Evolutionary conservation across 1,140 invertebrate genomes (phyloP).

Genomic region (Cryptotermes secundus): DNA sequence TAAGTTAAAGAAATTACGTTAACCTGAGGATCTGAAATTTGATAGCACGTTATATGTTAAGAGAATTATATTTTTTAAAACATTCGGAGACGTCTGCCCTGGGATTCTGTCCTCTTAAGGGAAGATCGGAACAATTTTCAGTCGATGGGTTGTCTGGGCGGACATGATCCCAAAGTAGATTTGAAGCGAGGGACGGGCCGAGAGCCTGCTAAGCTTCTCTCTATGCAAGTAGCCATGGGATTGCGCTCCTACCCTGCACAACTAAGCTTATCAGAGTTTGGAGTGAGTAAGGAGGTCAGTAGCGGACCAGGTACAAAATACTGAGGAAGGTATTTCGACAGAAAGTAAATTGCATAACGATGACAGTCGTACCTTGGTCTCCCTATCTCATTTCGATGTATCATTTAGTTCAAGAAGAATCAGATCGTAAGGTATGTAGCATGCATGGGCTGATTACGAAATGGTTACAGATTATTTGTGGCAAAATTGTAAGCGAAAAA

Average conservation of each 20-base stretch:
- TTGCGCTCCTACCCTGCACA: neutral
- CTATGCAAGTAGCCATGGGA: conserved; percentile 1
- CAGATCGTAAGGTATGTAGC: too few species aligned
- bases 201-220: neutral
- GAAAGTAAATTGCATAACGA: too few species aligned
- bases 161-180: conserved; percentile 6
- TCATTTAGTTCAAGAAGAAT: too few species aligned
- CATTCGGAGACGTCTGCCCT: neutral
- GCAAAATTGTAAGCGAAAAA: too few species aligned
- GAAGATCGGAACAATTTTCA: neutral
- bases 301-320: too few species aligned
- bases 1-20: too few species aligned
- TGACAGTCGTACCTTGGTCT: too few species aligned
- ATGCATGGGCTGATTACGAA: too few species aligned
- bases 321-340: too few species aligned
- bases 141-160: neutral
- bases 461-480: too few species aligned
- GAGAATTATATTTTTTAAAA: neutral
- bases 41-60: neutral
- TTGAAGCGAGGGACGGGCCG: neutral
- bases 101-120: conserved; percentile 8
- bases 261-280: neutral
- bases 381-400: too few species aligned
- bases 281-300: neutral
- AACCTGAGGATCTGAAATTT: neutral